Conservation (phyloP, 2,888 invertebrate genomes). For the Apomyelois bistriatella region DNA sequence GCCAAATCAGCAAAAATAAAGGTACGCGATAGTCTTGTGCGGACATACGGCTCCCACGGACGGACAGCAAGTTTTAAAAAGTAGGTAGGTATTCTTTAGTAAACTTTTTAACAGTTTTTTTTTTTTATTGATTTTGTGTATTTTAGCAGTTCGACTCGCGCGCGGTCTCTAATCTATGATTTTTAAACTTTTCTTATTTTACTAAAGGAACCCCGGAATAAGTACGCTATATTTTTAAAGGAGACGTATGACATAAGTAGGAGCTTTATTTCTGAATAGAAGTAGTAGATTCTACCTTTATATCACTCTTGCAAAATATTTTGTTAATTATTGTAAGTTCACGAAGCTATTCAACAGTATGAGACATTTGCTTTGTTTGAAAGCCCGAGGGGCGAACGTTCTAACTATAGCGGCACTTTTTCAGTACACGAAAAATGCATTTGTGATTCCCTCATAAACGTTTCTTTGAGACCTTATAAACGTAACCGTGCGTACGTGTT, state of each 20-base stretch:
- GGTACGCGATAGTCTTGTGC: constrained; percentile 10
- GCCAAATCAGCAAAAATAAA: constrained; percentile 27
- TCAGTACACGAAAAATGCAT: constrained; percentile 75
- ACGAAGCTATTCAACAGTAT: constrained; percentile 25
- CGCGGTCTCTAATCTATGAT: too few species aligned
- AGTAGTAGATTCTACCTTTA: too few species aligned
- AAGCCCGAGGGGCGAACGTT: constrained; percentile 47
- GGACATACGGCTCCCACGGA: neutral
- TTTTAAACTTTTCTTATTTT: too few species aligned
- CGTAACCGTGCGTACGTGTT: constrained; percentile 38
- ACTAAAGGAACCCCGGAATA: too few species aligned
- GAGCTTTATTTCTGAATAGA: too few species aligned
- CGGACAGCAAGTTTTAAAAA: too few species aligned
- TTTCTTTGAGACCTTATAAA: constrained; percentile 43
- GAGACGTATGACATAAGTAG: too few species aligned
- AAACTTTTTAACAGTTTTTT: too few species aligned
- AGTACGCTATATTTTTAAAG: too few species aligned
- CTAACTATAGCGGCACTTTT: constrained; percentile 47
- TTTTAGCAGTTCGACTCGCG: too few species aligned
- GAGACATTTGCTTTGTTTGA: constrained; percentile 35
- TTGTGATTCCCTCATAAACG: constrained; percentile 70
- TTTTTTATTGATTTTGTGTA: too few species aligned
- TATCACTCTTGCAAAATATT: too few species aligned
- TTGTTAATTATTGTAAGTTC: constrained; percentile 14
- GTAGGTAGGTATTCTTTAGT: neutral